Evolutionary conservation across 2,113 vertebrate genomes (phyloP).

Genomic region (Vulpes vulpes): DNA sequence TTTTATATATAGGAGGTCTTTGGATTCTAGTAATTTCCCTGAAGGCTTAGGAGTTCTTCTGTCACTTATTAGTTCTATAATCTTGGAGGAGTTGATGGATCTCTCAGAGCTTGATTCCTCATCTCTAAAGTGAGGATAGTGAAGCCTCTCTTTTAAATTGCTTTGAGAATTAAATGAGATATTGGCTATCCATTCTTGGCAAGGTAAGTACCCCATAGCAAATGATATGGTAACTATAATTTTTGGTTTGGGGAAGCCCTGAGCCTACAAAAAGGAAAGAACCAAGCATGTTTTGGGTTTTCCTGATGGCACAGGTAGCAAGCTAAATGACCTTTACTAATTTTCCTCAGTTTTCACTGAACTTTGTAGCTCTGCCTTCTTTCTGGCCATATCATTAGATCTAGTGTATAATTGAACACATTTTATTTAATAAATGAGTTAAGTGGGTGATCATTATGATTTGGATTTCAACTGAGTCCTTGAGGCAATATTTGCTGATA

Average conservation of each 20-base stretch:
- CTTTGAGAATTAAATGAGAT: neutral
- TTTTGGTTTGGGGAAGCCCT: neutral
- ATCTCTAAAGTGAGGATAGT: neutral
- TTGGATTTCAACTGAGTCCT: slow-evolving; percentile 54
- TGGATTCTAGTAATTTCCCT: neutral
- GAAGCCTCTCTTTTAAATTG: neutral
- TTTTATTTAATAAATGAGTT: slow-evolving; percentile 74
- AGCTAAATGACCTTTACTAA: neutral
- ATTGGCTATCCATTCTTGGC: neutral
- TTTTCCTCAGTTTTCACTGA: slow-evolving; percentile 13
- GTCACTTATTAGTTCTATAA: neutral
- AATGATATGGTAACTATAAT: neutral
- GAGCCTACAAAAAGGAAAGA: neutral
- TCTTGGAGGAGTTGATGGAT: neutral
- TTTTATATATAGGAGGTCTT: neutral
- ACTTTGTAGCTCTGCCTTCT: neutral
- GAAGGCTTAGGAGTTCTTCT: neutral
- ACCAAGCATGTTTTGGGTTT: neutral
- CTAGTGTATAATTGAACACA: slow-evolving; percentile 59
- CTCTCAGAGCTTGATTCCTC: neutral
- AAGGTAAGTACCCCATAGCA: neutral
- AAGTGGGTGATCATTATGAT: slow-evolving; percentile 60
- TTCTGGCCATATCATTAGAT: slow-evolving; percentile 48
- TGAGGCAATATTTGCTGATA: slow-evolving; percentile 62
- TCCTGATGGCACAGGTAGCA: neutral